phyloP scores from a whole-genome alignment of 2,888 invertebrate genomes.

The Philopedon plagiatum region DNA sequence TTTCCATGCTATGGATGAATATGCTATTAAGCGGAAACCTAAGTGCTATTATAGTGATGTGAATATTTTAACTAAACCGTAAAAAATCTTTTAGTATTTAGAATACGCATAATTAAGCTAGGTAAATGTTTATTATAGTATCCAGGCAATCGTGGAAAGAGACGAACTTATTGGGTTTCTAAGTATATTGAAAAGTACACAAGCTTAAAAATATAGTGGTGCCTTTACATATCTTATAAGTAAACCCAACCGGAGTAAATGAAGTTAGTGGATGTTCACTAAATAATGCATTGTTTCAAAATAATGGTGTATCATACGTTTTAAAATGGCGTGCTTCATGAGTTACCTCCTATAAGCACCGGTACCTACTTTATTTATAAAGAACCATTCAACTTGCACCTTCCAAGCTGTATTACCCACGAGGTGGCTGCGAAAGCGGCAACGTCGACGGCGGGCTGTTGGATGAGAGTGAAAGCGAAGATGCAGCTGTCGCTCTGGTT shows the following conservation, averaged over 20 bases:
- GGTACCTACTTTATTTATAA: background rate
- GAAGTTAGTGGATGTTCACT: background rate
- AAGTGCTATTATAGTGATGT: too few species aligned
- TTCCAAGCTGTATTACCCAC: constrained; percentile 40
- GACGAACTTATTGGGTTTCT: too few species aligned
- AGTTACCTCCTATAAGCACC: background rate
- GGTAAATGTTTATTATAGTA: too few species aligned
- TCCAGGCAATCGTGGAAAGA: too few species aligned
- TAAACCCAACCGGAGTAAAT: too few species aligned
- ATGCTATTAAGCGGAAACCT: too few species aligned
- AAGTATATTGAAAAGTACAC: too few species aligned
- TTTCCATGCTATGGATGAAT: too few species aligned
- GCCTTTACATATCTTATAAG: background rate
- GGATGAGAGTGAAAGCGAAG: constrained; percentile 8
- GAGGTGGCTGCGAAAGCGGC: constrained; percentile 30
- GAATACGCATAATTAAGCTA: too few species aligned
- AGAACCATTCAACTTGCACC: background rate
- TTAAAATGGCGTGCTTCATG: background rate
- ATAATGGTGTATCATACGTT: background rate
- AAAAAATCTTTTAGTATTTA: too few species aligned
- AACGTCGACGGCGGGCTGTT: constrained; percentile 4
- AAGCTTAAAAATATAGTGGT: background rate
- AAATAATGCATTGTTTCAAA: background rate
- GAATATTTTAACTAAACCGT: background rate
- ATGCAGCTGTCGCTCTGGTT: constrained; percentile 1